Conservation (phyloP, 2,888 invertebrate genomes). For the Lepidocyrtoides sp. region DNA sequence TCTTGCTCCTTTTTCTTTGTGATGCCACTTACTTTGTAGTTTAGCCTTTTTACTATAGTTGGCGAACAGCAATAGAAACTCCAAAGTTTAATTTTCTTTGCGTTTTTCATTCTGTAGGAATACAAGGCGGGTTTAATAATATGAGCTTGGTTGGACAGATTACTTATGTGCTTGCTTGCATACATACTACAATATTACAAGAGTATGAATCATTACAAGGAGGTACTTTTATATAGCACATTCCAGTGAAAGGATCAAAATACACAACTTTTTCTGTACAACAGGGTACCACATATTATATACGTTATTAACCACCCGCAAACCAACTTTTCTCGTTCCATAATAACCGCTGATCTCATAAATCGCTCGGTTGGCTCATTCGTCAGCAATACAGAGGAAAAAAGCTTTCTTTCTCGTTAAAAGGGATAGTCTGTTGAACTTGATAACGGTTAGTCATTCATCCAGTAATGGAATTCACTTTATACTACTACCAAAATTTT, state of each 20-base stretch:
- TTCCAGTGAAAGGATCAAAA: neutral
- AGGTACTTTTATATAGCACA: too few species aligned
- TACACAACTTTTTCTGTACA: neutral
- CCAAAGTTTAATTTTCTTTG: slow-evolving; percentile 32
- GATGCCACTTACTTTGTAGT: slow-evolving; percentile 62
- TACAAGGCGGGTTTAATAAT: too few species aligned
- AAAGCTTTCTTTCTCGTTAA: neutral
- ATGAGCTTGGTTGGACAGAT: neutral
- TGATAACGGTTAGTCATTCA: slow-evolving; percentile 43
- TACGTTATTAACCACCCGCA: too few species aligned
- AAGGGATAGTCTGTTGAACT: neutral
- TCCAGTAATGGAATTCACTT: slow-evolving; percentile 37
- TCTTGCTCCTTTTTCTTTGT: slow-evolving; percentile 26
- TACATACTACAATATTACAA: too few species aligned
- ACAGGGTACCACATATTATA: neutral
- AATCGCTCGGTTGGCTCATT: slow-evolving; percentile 33
- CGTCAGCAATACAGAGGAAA: neutral
- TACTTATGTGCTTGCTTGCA: neutral
- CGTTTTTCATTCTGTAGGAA: slow-evolving; percentile 33
- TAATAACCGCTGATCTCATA: slow-evolving; percentile 25
- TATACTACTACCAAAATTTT: slow-evolving; percentile 47
- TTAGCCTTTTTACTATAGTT: slow-evolving; percentile 43
- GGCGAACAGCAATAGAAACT: slow-evolving; percentile 41
- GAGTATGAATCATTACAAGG: too few species aligned
- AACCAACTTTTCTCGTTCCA: neutral